These are phyloP conservation scores for Muscidifurax raptorellus DNA, from an alignment of 1,140 invertebrate species.

Conservation along the genomic window DNA sequence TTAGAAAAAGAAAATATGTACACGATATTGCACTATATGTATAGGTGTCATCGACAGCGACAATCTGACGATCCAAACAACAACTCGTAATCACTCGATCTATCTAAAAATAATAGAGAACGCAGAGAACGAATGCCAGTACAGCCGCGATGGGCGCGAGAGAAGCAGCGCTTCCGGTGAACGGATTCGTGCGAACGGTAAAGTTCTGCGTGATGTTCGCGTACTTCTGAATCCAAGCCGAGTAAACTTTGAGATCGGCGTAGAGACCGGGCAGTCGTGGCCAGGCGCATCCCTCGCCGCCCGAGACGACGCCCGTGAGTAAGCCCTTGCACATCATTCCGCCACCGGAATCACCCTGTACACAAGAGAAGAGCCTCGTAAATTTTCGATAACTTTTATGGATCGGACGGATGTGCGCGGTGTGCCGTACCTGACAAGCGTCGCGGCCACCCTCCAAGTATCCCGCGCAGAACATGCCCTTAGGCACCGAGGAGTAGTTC, in stretches of 20 bases:
- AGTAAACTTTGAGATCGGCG: slow-evolving; percentile 66
- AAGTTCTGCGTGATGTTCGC: background rate
- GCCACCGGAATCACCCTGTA: slow-evolving; percentile 54
- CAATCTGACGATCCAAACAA: background rate
- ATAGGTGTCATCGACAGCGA: background rate
- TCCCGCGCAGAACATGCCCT: slow-evolving; percentile 47
- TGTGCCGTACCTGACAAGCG: slow-evolving; percentile 40
- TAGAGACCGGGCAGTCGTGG: slow-evolving; percentile 75
- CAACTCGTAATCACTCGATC: background rate
- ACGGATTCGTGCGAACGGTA: background rate
- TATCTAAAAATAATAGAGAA: background rate
- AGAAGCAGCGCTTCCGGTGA: background rate
- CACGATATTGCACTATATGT: too few relatives aligned
- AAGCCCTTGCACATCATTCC: slow-evolving; percentile 45
- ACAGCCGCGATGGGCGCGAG: background rate
- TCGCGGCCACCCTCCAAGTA: slow-evolving; percentile 48
- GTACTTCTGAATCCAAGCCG: slow-evolving; percentile 38
- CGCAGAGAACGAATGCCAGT: background rate
- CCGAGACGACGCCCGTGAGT: slow-evolving; percentile 72
- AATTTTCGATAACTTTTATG: background rate
- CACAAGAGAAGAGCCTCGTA: background rate
- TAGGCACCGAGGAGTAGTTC: background rate
- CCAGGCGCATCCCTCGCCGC: slow-evolving; percentile 74
- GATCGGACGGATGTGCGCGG: too few relatives aligned
- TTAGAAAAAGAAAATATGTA: background rate